These are phyloP conservation scores for Otus sunia DNA, from an alignment of 2,113 vertebrate genomes.

Conservation along the genomic window DNA sequence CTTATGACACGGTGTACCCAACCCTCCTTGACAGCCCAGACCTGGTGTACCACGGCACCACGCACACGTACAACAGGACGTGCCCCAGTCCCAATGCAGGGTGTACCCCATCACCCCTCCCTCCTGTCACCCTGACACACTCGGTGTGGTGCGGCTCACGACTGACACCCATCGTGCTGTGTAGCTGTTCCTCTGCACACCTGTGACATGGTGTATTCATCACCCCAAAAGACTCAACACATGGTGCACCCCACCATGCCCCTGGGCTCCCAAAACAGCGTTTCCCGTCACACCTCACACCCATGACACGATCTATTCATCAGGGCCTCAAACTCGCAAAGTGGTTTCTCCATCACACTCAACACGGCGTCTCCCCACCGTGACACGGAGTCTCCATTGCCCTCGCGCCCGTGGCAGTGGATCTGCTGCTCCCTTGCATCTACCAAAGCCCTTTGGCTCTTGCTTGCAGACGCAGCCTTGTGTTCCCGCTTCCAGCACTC, in stretches of 20 bases:
- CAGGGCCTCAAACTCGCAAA: accelerated
- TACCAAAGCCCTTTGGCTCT: not conserved
- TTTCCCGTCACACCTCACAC: not conserved
- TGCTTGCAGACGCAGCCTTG: accelerated
- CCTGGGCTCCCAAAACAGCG: accelerated
- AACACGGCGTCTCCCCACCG: accelerated
- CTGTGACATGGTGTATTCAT: accelerated
- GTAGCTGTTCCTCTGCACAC: not conserved
- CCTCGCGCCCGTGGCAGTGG: accelerated
- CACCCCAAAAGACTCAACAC: not conserved
- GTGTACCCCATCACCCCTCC: not conserved
- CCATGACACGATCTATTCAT: accelerated
- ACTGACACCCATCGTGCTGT: not conserved
- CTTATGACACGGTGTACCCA: accelerated
- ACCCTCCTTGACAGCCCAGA: not conserved
- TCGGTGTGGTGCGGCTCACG: not conserved
- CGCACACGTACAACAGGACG: accelerated
- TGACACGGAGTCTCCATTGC: accelerated
- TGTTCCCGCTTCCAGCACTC: accelerated
- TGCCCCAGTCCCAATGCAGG: not conserved
- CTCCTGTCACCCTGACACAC: not conserved
- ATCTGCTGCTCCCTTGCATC: not conserved
- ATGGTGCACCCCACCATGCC: accelerated
- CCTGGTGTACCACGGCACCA: accelerated
- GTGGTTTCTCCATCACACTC: not conserved